Evolutionary conservation across 2,888 invertebrate species (phyloP).

Genomic region (Caenorhabditis angaria): DNA sequence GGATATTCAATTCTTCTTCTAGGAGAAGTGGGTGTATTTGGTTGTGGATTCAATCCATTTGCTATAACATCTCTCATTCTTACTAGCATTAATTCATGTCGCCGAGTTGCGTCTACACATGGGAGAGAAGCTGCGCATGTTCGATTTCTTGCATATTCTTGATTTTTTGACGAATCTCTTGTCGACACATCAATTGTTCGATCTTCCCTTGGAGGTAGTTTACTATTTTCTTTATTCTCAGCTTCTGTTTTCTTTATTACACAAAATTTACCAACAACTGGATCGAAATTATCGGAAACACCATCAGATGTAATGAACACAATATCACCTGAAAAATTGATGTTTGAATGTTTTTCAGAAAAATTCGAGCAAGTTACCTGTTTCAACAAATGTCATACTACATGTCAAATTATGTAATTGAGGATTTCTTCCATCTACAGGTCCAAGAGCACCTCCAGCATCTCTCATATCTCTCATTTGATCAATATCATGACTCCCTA

Average conservation of each 20-base stretch:
- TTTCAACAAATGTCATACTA: conserved; percentile 81
- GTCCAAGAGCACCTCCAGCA: conserved; percentile 86
- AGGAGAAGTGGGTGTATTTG: conserved; percentile 21
- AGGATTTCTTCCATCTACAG: conserved; percentile 85
- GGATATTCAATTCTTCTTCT: conserved; percentile 73
- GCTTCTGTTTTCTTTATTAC: conserved; percentile 68
- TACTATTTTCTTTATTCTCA: conserved; percentile 53
- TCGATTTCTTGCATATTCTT: conserved; percentile 50
- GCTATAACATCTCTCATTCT: conserved; percentile 82
- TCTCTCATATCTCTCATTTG: conserved; percentile 87
- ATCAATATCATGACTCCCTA: conserved; percentile 82
- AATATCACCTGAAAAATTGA: conserved; percentile 79
- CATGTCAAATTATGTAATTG: conserved; percentile 87
- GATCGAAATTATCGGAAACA: conserved; percentile 89
- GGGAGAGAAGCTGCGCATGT: conserved; percentile 75
- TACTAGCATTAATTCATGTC: conserved; percentile 75
- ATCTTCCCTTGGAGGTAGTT: conserved; percentile 45
- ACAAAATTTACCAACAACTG: conserved; percentile 88
- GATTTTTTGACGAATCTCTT: conserved; percentile 38
- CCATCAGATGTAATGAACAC: conserved; percentile 89
- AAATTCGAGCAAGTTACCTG: conserved; percentile 28
- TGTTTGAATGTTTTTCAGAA: not conserved
- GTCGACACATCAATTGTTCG: conserved; percentile 50
- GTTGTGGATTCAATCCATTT: conserved; percentile 76
- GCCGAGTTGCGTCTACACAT: conserved; percentile 81